Percentiles rank a stretch among this genome's conserved stretches.
phyloP scores from a whole-genome alignment of 2,113 vertebrate genomes.

The Diphyllodes magnificus region DNA sequence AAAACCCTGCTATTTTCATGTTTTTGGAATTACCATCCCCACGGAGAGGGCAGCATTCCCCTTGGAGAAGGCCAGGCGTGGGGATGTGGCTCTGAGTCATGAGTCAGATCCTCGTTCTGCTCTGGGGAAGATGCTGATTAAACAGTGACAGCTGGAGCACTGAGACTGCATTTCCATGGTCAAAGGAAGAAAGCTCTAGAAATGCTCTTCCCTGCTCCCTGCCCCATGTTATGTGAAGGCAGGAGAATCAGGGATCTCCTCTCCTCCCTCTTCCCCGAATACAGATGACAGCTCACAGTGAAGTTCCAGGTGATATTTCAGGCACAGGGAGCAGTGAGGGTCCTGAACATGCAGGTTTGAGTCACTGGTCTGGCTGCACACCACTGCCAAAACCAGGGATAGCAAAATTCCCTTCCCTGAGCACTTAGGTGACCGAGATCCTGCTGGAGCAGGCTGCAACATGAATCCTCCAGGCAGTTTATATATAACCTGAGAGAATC shows the following conservation, averaged over 20 bases:
- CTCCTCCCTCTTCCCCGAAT: background rate
- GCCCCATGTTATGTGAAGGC: background rate
- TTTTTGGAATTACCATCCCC: background rate
- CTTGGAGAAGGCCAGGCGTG: background rate
- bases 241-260: background rate
- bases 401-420: background rate
- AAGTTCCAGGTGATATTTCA: background rate
- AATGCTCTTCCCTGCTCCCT: background rate
- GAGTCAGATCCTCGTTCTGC: background rate
- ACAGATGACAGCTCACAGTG: background rate
- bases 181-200: background rate
- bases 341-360: background rate
- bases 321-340: background rate
- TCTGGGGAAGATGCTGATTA: slow-evolving; percentile 8
- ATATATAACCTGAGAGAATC: background rate
- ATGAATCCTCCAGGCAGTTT: background rate
- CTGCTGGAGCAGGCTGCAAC: background rate
- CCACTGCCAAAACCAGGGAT: background rate
- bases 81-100: background rate
- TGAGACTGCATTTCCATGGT: background rate
- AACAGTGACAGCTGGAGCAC: background rate
- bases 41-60: background rate
- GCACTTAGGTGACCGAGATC: background rate
- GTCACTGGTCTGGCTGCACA: background rate
- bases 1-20: background rate